Evolutionary conservation across 2,113 vertebrate species (phyloP).

Genomic region (Oostethus manadensis): DNA sequence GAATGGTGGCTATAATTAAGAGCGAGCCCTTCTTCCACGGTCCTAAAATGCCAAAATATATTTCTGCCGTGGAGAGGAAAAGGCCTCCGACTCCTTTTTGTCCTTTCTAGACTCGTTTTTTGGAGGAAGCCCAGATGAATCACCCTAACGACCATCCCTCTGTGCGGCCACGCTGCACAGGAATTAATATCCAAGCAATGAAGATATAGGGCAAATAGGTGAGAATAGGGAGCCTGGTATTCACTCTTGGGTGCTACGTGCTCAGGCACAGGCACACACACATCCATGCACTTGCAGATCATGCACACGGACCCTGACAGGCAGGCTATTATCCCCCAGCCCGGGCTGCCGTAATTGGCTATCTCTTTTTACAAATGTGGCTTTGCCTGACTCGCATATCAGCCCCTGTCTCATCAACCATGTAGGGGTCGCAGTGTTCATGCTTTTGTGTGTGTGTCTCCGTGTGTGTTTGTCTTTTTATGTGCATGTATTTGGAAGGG

Average conservation of each 20-base stretch:
- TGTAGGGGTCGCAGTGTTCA: conserved; percentile 64
- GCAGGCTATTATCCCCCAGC: conserved; percentile 80
- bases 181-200: conserved; percentile 80
- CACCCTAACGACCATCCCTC: conserved; percentile 66
- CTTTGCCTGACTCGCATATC: conserved; percentile 71
- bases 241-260: conserved; percentile 62
- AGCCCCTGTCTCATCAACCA: conserved; percentile 67
- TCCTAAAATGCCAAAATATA: conserved; percentile 41
- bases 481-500: conserved; percentile 39
- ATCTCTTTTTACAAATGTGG: conserved; percentile 79
- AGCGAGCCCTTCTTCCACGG: conserved; percentile 30
- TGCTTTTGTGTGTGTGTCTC: conserved; percentile 33
- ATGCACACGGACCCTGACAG: conserved; percentile 64
- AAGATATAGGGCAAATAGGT: conserved; percentile 81
- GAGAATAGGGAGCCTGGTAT: conserved; percentile 74
- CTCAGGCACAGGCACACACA: conserved; percentile 45
- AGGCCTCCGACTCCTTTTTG: conserved; percentile 28
- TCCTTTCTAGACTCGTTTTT: conserved; percentile 46
- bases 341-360: conserved; percentile 78
- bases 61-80: conserved; percentile 34
- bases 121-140: conserved; percentile 67
- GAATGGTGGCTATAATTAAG: conserved; percentile 31
- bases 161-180: conserved; percentile 65
- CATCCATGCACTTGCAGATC: conserved; percentile 41
- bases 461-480: conserved; percentile 15